Base-by-base conservation (phyloP, 2,113 vertebrate genomes). In the Neodon shergylaensis region DNA sequence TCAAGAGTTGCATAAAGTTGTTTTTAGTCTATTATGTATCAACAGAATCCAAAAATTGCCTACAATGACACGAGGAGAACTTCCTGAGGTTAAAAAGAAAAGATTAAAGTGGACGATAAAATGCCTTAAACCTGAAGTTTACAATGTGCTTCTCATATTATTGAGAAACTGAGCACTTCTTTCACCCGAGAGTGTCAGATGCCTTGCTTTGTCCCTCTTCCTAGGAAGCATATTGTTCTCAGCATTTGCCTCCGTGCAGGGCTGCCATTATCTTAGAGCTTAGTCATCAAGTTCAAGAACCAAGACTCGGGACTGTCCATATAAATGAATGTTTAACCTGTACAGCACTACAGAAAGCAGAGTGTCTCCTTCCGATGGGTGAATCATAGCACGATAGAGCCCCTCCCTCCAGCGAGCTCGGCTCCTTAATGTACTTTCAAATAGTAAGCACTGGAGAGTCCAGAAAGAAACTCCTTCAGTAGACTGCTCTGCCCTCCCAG, bases 241-340 rank as follows among this genome's bases (percentile, higher is more conserved):
- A 52, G 70, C 28, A 36, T 89, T 73, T 39, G 44, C 70, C n/a
- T 94, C 26, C 5, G 49, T 28, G 14, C 5, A 95, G 54, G 24
- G 22, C 47, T 33, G 52, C 74, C 68, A 86, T 84, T 94, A 90
- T 77, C 83, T 91, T 61, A 36, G 10, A 73, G 76, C 52, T 95
- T 93, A 79, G 42, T 94, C 74, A 96, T 77, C 44, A 96, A 81
- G 39, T 88, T 97, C 77, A 91, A 96, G 76, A 91, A 74, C 49
- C 68, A 24, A 88, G 89, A 93, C 58, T 66, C 77, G 39, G 66
- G 33, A 96, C 19, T 73, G 3, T 85, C 65, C 81, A 39, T 70
- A 78, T 87, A 93, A 96, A 95, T 83, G 74, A 96, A 94, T 49
- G 26, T 76, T 90, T 96, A 79, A 96, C 88, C 79, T 76, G 14